A percentile compares a stretch with the other conserved stretches of the same genome.
phyloP scores from a whole-genome alignment of 2,797 vertebrate genomes.

The Rachycentron canadum region DNA sequence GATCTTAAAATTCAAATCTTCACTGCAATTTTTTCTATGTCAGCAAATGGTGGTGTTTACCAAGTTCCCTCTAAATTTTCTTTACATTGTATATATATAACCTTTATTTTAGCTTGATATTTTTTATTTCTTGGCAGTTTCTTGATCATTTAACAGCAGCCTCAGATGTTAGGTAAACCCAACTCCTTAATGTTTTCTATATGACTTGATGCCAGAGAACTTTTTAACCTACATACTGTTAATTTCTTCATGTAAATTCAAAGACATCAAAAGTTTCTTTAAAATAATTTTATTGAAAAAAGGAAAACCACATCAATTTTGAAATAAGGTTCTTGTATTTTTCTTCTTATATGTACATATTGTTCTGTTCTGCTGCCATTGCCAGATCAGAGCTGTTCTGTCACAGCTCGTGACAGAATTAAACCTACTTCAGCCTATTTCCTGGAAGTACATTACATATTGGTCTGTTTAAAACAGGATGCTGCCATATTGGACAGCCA shows the following conservation, averaged over 20 bases:
- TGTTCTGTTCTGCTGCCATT: conserved; percentile 13
- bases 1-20: background rate
- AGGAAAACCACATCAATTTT: background rate
- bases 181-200: background rate
- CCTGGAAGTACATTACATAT: conserved; percentile 1
- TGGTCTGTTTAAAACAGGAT: conserved; percentile 13
- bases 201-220: background rate
- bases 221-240: background rate
- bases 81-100: background rate
- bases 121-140: background rate
- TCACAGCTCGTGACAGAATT: too few species aligned
- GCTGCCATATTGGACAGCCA: background rate
- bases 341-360: background rate
- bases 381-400: background rate
- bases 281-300: conserved; percentile 18
- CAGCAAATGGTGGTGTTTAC: background rate
- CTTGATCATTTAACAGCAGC: background rate
- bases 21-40: background rate
- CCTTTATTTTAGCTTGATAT: background rate
- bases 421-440: conserved; percentile 4
- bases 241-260: background rate
- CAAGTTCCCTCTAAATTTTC: background rate
- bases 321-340: background rate
- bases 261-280: background rate
- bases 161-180: background rate